These are phyloP conservation scores for Anorthoa munda DNA, from an alignment of 2,888 invertebrate species.

Conservation along the genomic window DNA sequence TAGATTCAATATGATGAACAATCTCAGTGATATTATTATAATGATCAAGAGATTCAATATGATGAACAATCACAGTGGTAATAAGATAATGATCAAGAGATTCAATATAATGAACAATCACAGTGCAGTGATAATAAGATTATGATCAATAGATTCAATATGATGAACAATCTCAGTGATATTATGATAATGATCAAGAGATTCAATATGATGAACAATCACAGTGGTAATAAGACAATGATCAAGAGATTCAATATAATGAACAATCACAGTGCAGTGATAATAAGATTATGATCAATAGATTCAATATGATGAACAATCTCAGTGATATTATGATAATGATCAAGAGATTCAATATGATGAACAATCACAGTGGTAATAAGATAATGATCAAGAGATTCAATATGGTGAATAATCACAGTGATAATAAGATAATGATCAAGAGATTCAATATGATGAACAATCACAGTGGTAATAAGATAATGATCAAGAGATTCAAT, in stretches of 20 bases:
- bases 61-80: neutral
- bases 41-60: neutral
- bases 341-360: neutral
- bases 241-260: neutral
- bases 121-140: neutral
- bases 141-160: neutral
- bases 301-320: neutral
- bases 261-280: neutral
- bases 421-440: neutral
- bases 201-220: too few relatives aligned
- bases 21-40: neutral
- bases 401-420: neutral
- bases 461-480: neutral
- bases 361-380: neutral
- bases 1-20: neutral
- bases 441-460: neutral
- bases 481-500: neutral
- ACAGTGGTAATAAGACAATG: neutral
- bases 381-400: neutral
- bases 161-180: neutral
- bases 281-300: neutral
- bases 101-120: neutral
- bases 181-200: too few relatives aligned
- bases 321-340: neutral
- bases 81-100: neutral